phyloP scores from a whole-genome alignment of 2,113 vertebrate species.

The Blennius ocellaris region DNA sequence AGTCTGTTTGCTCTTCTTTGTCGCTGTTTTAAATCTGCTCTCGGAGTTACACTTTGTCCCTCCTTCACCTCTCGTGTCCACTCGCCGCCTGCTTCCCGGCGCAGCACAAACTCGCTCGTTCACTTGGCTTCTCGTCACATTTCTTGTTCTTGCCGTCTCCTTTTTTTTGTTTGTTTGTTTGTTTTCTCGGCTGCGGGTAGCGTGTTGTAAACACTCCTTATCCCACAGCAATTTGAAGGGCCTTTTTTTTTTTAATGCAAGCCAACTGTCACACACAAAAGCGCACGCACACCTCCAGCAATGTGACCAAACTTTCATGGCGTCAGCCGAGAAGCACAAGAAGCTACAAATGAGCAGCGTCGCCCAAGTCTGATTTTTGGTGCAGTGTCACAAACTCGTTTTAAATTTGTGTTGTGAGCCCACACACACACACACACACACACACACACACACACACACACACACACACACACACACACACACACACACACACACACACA shows the following conservation, averaged over 20 bases:
- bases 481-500: background rate
- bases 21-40: constrained; percentile 12
- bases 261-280: constrained; percentile 54
- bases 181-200: constrained; percentile 42
- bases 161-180: constrained; percentile 52
- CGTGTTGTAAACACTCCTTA: constrained; percentile 47
- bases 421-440: background rate
- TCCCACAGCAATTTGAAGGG: constrained; percentile 40
- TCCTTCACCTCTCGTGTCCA: constrained; percentile 14
- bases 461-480: background rate
- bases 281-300: constrained; percentile 36
- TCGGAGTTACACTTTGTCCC: constrained; percentile 23
- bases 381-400: constrained; percentile 24
- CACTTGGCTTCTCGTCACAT: constrained; percentile 11
- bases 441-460: background rate
- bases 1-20: constrained; percentile 19
- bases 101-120: constrained; percentile 1
- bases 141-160: constrained; percentile 4
- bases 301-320: constrained; percentile 37
- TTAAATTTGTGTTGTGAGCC: background rate
- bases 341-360: background rate
- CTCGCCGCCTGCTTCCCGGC: background rate
- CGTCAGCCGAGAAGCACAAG: background rate
- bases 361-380: constrained; percentile 5
- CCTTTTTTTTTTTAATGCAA: constrained; percentile 45